Evolutionary conservation across 1,140 invertebrate species (phyloP).

Genomic region (Micrasema minimum): DNA sequence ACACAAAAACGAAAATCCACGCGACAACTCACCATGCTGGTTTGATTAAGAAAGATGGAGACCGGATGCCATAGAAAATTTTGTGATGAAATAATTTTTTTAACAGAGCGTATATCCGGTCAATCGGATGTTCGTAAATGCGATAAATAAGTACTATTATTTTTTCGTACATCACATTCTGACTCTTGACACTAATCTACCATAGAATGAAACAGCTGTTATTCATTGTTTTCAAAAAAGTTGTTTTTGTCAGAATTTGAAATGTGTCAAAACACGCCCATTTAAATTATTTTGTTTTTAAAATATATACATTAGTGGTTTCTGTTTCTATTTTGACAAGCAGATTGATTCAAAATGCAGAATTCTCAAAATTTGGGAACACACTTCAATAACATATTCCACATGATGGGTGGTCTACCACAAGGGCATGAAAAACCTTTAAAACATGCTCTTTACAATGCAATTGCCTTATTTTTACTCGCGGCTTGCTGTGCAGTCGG

Average conservation of each 20-base stretch:
- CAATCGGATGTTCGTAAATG: not conserved
- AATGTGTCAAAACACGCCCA: constrained; percentile 17
- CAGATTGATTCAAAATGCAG: constrained; percentile 43
- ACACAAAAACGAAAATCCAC: constrained; percentile 11
- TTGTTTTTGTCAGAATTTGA: no score
- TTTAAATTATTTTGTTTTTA: no score
- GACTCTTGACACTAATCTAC: not conserved
- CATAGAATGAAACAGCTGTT: constrained; percentile 13
- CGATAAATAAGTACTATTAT: not conserved
- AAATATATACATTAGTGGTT: no score
- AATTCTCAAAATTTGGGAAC: constrained; percentile 48
- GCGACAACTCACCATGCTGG: constrained; percentile 41
- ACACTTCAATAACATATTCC: constrained; percentile 49
- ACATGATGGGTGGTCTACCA: constrained; percentile 60
- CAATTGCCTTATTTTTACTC: constrained; percentile 78
- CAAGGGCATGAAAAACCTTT: constrained; percentile 81
- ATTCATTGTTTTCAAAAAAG: no score
- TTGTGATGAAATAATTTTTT: not conserved
- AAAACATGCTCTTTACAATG: constrained; percentile 88
- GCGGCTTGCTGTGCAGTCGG: constrained; percentile 74
- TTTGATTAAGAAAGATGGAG: constrained; percentile 36
- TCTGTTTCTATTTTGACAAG: no score
- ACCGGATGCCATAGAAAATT: constrained; percentile 30
- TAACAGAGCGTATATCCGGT: not conserved
- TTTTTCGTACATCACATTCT: not conserved